Percentiles rank a stretch among this genome's conserved stretches.
phyloP scores from a whole-genome alignment of 37 sponge, comb jelly and placozoan genomes.

The Diacarnus erythraeanus region DNA sequence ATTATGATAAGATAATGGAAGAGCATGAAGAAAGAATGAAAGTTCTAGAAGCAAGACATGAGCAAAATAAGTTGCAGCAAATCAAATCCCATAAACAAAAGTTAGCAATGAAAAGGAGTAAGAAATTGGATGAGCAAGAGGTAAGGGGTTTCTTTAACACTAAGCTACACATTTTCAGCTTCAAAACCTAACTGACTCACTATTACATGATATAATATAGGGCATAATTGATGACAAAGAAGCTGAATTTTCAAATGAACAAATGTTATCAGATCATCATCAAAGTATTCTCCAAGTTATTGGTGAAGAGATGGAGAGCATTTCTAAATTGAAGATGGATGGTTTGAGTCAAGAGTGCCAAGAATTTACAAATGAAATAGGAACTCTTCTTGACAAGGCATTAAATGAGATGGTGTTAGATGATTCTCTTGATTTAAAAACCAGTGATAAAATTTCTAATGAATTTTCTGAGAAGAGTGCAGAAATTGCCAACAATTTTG shows the following conservation, averaged over 20 bases:
- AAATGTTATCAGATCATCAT: too few relatives aligned
- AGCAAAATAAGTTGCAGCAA: background rate
- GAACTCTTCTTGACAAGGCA: background rate
- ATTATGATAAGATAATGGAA: background rate
- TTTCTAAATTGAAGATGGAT: too few relatives aligned
- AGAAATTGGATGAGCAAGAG: background rate
- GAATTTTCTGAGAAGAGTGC: background rate
- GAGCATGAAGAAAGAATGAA: conserved; percentile 6
- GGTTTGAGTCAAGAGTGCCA: too few relatives aligned
- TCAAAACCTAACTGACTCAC: too few relatives aligned
- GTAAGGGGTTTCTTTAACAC: too few relatives aligned
- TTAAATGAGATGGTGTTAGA: background rate
- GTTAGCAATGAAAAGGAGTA: background rate
- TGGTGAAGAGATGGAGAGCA: too few relatives aligned
- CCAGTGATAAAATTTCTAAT: background rate
- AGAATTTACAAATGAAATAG: background rate
- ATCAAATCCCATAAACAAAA: background rate
- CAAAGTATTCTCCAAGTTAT: too few relatives aligned
- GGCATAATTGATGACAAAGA: too few relatives aligned
- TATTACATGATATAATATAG: too few relatives aligned
- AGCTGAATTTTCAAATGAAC: too few relatives aligned
- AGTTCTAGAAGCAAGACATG: background rate
- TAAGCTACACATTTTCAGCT: too few relatives aligned
- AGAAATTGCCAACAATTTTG: background rate
- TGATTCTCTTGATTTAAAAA: background rate